These are phyloP conservation scores for Leptosomus discolor DNA, from an alignment of 2,113 vertebrate genomes.

Conservation along the genomic window DNA sequence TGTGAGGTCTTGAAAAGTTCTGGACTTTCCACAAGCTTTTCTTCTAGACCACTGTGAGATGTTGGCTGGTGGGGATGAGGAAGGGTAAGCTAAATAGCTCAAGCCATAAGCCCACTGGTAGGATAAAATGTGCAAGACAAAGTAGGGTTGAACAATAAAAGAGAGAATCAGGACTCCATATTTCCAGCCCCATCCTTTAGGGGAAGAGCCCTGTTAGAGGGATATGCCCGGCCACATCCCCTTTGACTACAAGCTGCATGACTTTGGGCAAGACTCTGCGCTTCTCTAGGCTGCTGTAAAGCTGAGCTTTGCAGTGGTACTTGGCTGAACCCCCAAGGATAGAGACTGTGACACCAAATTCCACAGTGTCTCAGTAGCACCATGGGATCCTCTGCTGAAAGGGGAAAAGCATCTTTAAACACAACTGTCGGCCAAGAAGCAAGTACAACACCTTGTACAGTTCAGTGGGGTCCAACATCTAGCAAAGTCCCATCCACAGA, in stretches of 20 bases:
- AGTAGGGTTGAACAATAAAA: not conserved
- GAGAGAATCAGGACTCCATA: not conserved
- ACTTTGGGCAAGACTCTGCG: not conserved
- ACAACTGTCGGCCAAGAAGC: not conserved
- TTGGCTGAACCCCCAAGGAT: not conserved
- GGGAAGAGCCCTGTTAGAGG: not conserved
- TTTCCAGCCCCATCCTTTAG: not conserved
- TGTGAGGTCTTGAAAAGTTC: not conserved
- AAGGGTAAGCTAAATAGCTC: not conserved
- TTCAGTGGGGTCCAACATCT: not conserved
- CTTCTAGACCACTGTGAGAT: not conserved
- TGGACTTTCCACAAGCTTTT: not conserved
- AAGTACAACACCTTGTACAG: not conserved
- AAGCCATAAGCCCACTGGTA: not conserved
- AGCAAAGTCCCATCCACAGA: not conserved
- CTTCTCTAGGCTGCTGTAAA: not conserved
- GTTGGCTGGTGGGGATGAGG: not conserved
- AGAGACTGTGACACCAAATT: not conserved
- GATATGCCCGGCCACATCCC: not conserved
- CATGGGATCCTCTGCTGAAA: not conserved
- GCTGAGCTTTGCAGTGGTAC: not conserved
- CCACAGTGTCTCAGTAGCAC: not conserved
- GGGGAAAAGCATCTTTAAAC: not conserved
- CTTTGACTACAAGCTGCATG: rapidly evolving
- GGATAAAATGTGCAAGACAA: not conserved